A percentile compares a stretch with the other conserved stretches of the same genome.
phyloP scores from a whole-genome alignment of 2,888 invertebrate genomes.

The Oscheius onirici region DNA sequence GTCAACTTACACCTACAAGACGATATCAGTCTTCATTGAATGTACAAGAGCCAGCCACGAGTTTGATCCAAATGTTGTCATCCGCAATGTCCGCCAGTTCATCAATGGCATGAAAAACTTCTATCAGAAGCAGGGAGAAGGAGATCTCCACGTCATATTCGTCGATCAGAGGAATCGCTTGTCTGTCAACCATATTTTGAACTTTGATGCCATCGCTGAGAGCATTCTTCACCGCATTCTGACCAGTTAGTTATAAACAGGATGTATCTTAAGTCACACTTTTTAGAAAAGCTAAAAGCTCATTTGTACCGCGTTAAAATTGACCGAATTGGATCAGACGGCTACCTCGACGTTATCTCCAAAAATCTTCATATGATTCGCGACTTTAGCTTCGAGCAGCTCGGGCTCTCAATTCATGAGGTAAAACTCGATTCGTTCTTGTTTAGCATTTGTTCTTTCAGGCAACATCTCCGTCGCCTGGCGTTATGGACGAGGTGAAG shows the following conservation, averaged over 20 bases:
- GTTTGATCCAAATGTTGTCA: slow-evolving; percentile 63
- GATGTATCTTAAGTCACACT: not conserved
- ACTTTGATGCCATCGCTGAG: slow-evolving; percentile 93
- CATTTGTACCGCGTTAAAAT: slow-evolving; percentile 72
- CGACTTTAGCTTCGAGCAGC: slow-evolving; percentile 73
- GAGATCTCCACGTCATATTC: slow-evolving; percentile 87
- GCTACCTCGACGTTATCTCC: slow-evolving; percentile 73
- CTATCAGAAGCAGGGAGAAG: slow-evolving; percentile 92
- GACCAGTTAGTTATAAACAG: slow-evolving; percentile 74
- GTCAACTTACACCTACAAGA: not conserved
- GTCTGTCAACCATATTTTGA: slow-evolving; percentile 89
- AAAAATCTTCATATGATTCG: slow-evolving; percentile 74
- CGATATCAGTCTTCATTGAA: slow-evolving; percentile 53
- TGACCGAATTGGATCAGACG: slow-evolving; percentile 70
- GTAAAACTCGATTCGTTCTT: slow-evolving; percentile 19
- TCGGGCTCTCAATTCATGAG: slow-evolving; percentile 72
- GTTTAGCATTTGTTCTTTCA: slow-evolving; percentile 2
- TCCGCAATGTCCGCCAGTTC: slow-evolving; percentile 76
- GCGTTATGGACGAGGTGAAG: slow-evolving; percentile 80
- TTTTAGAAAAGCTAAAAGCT: slow-evolving; percentile 70
- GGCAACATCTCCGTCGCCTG: slow-evolving; percentile 33
- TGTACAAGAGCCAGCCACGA: slow-evolving; percentile 67
- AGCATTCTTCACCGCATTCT: slow-evolving; percentile 91
- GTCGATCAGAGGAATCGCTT: slow-evolving; percentile 86
- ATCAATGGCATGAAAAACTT: slow-evolving; percentile 99